These are phyloP conservation scores for Phenganax stokvisi DNA, from an alignment of 92 coral and sea anemone species.

Conservation along the genomic window DNA sequence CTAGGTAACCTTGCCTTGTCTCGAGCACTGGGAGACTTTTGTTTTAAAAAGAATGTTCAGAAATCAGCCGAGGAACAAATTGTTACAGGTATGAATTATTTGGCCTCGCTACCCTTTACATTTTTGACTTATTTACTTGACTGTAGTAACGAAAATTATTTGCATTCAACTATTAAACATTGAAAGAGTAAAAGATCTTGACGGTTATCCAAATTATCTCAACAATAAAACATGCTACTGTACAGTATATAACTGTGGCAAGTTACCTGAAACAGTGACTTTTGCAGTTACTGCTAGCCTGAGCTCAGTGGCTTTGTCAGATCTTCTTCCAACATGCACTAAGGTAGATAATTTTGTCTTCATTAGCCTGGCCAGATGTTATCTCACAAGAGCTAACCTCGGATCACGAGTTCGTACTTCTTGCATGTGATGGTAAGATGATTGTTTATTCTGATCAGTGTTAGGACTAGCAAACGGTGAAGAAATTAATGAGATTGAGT, in stretches of 20 bases:
- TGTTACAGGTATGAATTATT: conserved; percentile 67
- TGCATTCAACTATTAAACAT: too few species aligned
- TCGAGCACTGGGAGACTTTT: conserved; percentile 97
- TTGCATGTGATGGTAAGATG: conserved; percentile 98
- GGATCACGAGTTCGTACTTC: conserved; percentile 81
- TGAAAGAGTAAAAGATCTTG: too few species aligned
- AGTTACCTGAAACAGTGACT: too few species aligned
- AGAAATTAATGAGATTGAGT: background rate
- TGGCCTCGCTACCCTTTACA: too few species aligned
- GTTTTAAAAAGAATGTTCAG: conserved; percentile 95
- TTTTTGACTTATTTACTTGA: too few species aligned
- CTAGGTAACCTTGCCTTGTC: conserved; percentile 91
- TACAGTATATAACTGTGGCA: too few species aligned
- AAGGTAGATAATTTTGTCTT: background rate
- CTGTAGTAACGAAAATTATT: too few species aligned
- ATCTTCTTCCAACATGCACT: too few species aligned
- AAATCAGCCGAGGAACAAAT: conserved; percentile 93
- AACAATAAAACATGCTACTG: too few species aligned
- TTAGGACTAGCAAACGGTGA: background rate
- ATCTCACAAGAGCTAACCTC: conserved; percentile 75
- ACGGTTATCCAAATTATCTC: too few species aligned
- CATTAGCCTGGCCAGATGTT: conserved; percentile 89
- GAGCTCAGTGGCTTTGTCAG: background rate
- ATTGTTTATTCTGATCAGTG: background rate
- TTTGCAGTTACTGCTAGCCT: too few species aligned